Conservation (phyloP, 2,113 vertebrate genomes). For the Pardalotus punctatus region DNA sequence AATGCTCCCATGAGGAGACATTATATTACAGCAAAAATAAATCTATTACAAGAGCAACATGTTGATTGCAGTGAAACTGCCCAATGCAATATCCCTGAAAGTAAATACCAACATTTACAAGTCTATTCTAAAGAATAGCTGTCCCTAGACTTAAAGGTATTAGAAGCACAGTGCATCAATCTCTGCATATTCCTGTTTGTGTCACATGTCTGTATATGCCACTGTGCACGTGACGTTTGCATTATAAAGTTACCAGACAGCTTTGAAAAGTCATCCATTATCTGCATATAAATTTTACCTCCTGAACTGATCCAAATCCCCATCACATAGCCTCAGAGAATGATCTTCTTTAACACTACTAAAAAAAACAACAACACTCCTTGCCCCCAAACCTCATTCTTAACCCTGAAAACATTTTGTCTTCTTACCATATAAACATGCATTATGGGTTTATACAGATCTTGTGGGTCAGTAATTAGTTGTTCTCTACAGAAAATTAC, state of each 20-base stretch:
- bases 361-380: neutral
- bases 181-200: neutral
- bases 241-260: neutral
- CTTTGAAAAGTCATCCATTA: neutral
- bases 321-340: neutral
- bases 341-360: neutral
- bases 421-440: neutral
- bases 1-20: conserved; percentile 70
- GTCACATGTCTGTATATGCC: neutral
- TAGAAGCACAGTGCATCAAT: neutral
- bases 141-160: neutral
- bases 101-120: neutral
- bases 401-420: neutral
- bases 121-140: neutral
- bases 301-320: neutral
- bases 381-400: neutral
- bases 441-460: neutral
- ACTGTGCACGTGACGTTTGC: neutral
- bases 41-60: conserved; percentile 73
- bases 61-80: conserved; percentile 61
- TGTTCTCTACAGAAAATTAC: neutral
- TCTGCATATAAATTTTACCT: neutral
- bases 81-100: neutral
- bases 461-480: neutral
- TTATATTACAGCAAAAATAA: conserved; percentile 78